Percentiles rank a stretch among this genome's conserved stretches.
phyloP scores from a whole-genome alignment of 2,888 invertebrate genomes.

The Ophion slaviceki region DNA sequence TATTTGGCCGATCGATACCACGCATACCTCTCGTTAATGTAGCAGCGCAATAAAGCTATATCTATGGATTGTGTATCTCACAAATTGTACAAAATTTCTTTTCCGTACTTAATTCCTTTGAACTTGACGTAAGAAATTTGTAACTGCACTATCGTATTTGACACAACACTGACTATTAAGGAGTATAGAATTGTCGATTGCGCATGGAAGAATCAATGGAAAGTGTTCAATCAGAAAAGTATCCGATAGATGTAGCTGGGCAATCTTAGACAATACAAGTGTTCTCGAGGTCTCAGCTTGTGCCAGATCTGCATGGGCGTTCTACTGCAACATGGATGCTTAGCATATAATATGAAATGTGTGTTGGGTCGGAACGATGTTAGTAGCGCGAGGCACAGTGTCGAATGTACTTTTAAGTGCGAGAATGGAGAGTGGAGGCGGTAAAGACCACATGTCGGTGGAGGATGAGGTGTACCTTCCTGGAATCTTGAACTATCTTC shows the following conservation, averaged over 20 bases:
- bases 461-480: constrained; percentile 30
- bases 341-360: constrained; percentile 47
- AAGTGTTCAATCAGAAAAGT: constrained; percentile 9
- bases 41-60: too few species aligned
- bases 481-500: constrained; percentile 64
- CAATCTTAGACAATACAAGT: constrained; percentile 49
- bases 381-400: constrained; percentile 1
- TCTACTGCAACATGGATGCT: constrained; percentile 7
- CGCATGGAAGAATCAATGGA: constrained; percentile 37
- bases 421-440: neutral
- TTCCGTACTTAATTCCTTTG: neutral
- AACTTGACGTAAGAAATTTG: neutral
- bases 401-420: constrained; percentile 32
- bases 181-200: neutral
- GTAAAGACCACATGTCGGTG: neutral
- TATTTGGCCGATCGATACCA: constrained; percentile 60
- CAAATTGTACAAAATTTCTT: too few species aligned
- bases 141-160: neutral
- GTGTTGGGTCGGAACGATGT: constrained; percentile 5
- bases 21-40: constrained; percentile 47
- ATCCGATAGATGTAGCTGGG: constrained; percentile 43
- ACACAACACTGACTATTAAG: neutral
- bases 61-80: too few species aligned
- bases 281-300: constrained; percentile 7
- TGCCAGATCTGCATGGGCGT: constrained; percentile 9